Evolutionary conservation across 2,797 vertebrate genomes (phyloP), one percentile per base, ranked within the genome.

Genomic region (Xyrichtys novacula): DNA sequence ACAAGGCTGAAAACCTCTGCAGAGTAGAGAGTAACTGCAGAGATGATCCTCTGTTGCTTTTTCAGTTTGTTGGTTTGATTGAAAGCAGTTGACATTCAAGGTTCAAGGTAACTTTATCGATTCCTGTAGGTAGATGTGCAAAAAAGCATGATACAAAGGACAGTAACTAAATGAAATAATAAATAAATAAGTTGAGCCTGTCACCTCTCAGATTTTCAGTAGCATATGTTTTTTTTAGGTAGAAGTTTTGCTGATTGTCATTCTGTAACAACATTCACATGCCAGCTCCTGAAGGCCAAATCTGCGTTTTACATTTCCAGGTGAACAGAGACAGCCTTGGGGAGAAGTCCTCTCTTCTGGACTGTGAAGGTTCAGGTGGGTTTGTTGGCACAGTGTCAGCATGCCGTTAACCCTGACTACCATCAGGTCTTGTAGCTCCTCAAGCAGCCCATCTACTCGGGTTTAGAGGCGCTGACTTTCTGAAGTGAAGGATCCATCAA

Each of bases 361-460:
- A 40, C 14, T 40, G n/a, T 54, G 15, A 54, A 62, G 54, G 40
- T 53, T 64, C 22, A 3, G 8, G 57, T 23, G 47, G 23, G 28
- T 66, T 32, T 46, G 34, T 48, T 70, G 53, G 58, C 68, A 74
- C 32, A 14, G 26, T 17, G 65, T 44, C 60, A 46, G 56, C 25
- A 22, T 38, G 50, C 47, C 43, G 80, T 74, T 75, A 78, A 82
- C 50, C 74, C 65, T 26, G 1, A 32, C 60, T 44, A 62, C 40
- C 26, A 36, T 40, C 56, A 36, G 61, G 44, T 61, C 44, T 59
- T 28, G 48, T 36, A 7, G 19, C 49, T 54, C 40, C 42, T 19
- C 48, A 52, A 60, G 63, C 64, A 26, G 58, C 64, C 23, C 28
- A 66, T 26, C 50, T 34, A 25, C 60, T 50, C 3, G 46, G n/a